Percentiles rank a stretch among this genome's conserved stretches.
phyloP scores from a whole-genome alignment of 2,113 vertebrate species.

The Axis porcinus region DNA sequence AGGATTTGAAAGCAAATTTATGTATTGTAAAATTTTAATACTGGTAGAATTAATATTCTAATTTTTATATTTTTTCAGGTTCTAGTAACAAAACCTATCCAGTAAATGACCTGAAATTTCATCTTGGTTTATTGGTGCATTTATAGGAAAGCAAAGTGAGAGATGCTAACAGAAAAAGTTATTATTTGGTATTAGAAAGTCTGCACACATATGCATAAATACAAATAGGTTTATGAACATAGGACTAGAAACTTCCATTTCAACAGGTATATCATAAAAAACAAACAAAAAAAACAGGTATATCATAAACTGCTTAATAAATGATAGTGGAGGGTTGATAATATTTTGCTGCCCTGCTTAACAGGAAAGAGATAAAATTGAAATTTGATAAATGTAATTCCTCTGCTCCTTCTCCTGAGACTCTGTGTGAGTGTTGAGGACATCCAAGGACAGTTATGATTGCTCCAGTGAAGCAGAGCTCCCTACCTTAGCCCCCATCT shows the following conservation, averaged over 20 bases:
- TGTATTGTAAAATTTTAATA: neutral
- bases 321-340: conserved; percentile 37
- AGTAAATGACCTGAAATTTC: neutral
- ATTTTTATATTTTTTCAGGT: neutral
- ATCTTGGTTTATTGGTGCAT: neutral
- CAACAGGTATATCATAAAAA: neutral
- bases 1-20: neutral
- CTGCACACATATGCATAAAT: neutral
- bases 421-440: conserved; percentile 53
- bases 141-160: neutral
- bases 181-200: neutral
- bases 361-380: conserved; percentile 57
- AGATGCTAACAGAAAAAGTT: neutral
- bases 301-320: neutral
- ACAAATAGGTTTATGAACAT: neutral
- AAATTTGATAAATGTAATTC: conserved; percentile 67
- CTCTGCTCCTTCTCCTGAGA: conserved; percentile 51
- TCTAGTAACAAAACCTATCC: neutral
- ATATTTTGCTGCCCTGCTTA: conserved; percentile 52
- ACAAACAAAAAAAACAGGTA: neutral
- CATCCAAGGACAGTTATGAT: conserved; percentile 71
- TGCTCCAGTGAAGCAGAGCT: conserved; percentile 68
- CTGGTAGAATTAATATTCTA: neutral
- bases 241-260: neutral
- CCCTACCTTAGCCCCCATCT: conserved; percentile 20